These are phyloP conservation scores for Lethrus apterus DNA, from an alignment of 1,140 invertebrate genomes.

Conservation along the genomic window DNA sequence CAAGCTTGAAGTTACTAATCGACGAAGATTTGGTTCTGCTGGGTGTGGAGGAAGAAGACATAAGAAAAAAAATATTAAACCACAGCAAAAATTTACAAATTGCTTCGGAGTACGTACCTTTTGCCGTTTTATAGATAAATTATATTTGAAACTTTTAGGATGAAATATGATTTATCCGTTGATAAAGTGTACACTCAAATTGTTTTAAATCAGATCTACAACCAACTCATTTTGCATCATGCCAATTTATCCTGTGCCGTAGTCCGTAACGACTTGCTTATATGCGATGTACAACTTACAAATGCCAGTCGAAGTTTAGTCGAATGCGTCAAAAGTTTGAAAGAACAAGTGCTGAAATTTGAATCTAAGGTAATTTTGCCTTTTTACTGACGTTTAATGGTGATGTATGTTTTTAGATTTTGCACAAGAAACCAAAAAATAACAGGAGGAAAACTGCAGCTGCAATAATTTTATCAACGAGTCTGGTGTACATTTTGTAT, in stretches of 20 bases:
- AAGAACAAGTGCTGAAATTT: too few species aligned
- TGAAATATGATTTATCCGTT: not conserved
- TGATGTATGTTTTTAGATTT: too few species aligned
- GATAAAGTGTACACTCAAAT: conserved; percentile 6
- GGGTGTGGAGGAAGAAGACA: conserved; percentile 13
- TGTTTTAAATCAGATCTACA: conserved; percentile 9
- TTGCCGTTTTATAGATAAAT: not conserved
- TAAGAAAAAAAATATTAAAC: conserved; percentile 10
- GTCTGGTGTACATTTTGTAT: too few species aligned
- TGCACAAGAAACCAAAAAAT: too few species aligned
- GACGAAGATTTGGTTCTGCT: conserved; percentile 20
- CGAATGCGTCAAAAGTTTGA: too few species aligned
- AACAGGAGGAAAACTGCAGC: too few species aligned
- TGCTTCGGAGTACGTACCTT: not conserved
- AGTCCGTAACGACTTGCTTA: conserved; percentile 5
- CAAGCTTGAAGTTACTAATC: conserved; percentile 16
- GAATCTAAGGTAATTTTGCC: too few species aligned
- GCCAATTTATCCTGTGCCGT: conserved; percentile 10
- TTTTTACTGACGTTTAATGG: too few species aligned
- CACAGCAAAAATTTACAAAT: conserved; percentile 7
- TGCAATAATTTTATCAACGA: too few species aligned
- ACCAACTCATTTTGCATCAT: conserved; percentile 12
- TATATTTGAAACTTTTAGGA: not conserved
- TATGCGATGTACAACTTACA: conserved; percentile 15
- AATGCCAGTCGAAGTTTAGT: too few species aligned